Evolutionary conservation across 1,140 invertebrate species (phyloP), one percentile per base, ranked within the genome.

Genomic region (Tetragonula clypearis): DNA sequence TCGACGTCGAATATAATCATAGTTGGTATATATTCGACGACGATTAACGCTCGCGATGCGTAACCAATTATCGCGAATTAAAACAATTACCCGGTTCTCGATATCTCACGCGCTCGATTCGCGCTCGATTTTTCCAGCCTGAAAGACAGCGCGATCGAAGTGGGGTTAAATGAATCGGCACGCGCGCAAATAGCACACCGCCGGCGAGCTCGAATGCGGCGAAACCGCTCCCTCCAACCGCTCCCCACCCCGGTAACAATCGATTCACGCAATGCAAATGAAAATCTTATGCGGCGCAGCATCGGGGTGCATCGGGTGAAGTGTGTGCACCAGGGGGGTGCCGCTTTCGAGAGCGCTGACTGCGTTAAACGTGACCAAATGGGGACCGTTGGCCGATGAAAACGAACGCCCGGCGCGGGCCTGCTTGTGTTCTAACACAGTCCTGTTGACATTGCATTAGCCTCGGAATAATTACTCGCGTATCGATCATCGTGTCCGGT

Each of bases 371-470:
- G 87, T 86, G 73, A 77, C 80, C 65, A 71, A 77, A 83, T 76
- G 78, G 73, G 75, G 30, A 79, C 62, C 60, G 35, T n/a, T 41
- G 21, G 49, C 41, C 74, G 75, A 62, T 86, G 85, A 87, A 80
- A 85, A 87, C 77, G 82, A 85, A 80, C 56, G 30, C 81, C 41
- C 41, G 41, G 41, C 41, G 41, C 41, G 66, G 55, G 14, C 0
- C 41, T 55, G 88, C 76, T 87, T 81, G 73, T 87, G 78, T 69
- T 73, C 69, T 79, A 72, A 74, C 68, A 62, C 73, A 55, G 69
- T 83, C 78, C 56, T 88, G 90, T 92, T 92, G 88, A 89, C 87
- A 87, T 86, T 91, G 88, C 90, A 90, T 92, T 91, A 91, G 77
- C 84, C 73, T 72, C 53, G 86, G 79, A 88, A 90, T 90, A 92